Conservation (phyloP, 2,113 vertebrate genomes). For the zebrafish (Danio rerio) region GRCz12tu NC_133184.1:19260501-19261000, state of each 20-base stretch:
- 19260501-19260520: slow-evolving; percentile 43
- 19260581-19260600: slow-evolving; percentile 34
- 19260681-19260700: neutral
- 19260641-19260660: neutral
- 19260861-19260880: too few species aligned
- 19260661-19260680: neutral
- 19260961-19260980: too few species aligned
- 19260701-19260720: slow-evolving; percentile 16
- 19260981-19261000: too few species aligned
- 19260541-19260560: slow-evolving; percentile 47
- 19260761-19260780: slow-evolving; percentile 29
- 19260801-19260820: too few species aligned
- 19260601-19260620: slow-evolving; percentile 50
- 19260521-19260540: slow-evolving; percentile 32
- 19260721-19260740: slow-evolving; percentile 25
- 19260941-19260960: too few species aligned
- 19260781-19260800: neutral
- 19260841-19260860: too few species aligned
- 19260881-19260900: too few species aligned
- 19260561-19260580: slow-evolving; percentile 53
- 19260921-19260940: too few species aligned
- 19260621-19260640: slow-evolving; percentile 36
- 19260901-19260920: too few species aligned
- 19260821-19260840: too few species aligned
- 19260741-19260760: slow-evolving; percentile 27